Conservation (phyloP, 2,113 vertebrate species). For the Plotosus lineatus region DNA sequence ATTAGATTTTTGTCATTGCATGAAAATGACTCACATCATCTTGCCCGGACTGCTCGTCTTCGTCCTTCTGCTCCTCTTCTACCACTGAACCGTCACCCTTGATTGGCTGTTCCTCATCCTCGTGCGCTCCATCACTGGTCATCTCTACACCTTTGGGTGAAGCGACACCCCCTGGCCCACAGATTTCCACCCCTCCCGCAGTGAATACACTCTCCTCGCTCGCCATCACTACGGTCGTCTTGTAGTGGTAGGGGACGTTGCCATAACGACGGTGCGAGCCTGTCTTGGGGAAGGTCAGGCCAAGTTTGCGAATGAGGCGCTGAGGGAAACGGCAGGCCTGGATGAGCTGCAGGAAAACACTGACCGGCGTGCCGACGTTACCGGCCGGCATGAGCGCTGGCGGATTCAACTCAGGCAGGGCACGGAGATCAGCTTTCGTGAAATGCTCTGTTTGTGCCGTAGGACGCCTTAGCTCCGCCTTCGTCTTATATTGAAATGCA, state of each 20-base stretch:
- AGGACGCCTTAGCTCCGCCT: conserved; percentile 69
- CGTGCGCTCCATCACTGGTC: conserved; percentile 17
- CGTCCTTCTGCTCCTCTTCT: conserved; percentile 10
- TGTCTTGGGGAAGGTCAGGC: conserved; percentile 85
- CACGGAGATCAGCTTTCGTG: conserved; percentile 74
- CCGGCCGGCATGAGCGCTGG: conserved; percentile 87
- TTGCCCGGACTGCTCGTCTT: conserved; percentile 68
- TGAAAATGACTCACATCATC: conserved; percentile 80
- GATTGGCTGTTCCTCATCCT: conserved; percentile 33
- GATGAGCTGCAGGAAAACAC: conserved; percentile 89
- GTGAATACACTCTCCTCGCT: conserved; percentile 82
- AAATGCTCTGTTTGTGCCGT: conserved; percentile 65
- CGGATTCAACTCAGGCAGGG: conserved; percentile 86
- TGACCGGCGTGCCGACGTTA: conserved; percentile 89
- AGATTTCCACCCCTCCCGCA: conserved; percentile 83
- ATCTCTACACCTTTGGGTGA: not conserved
- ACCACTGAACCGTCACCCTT: not conserved
- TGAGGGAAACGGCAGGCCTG: conserved; percentile 88
- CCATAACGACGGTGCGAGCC: conserved; percentile 85
- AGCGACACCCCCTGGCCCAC: conserved; percentile 58
- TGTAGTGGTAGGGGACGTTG: conserved; percentile 84
- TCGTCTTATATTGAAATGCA: conserved; percentile 72
- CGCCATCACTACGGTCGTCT: conserved; percentile 58
- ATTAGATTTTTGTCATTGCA: too few relatives aligned
- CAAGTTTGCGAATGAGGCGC: conserved; percentile 82